Percentiles rank a stretch among this genome's conserved stretches.
phyloP scores from a whole-genome alignment of 2,888 invertebrate genomes.

The Cactoblastis cactorum region DNA sequence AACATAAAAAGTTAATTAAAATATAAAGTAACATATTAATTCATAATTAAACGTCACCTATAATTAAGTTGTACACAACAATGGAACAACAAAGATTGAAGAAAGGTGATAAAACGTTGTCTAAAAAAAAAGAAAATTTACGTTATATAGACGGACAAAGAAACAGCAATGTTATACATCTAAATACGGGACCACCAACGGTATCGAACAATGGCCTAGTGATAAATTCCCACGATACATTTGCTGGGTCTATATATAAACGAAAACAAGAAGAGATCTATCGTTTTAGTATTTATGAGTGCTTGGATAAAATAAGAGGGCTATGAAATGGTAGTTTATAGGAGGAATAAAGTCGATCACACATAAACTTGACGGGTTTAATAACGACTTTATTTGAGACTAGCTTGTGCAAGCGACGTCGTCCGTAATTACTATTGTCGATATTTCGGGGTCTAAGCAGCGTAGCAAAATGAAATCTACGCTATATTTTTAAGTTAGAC shows the following conservation, averaged over 20 bases:
- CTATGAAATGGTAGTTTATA: not conserved
- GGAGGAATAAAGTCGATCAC: too few relatives aligned
- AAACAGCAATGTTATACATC: not conserved
- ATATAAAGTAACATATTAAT: not conserved
- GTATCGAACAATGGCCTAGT: not conserved
- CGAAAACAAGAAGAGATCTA: not conserved
- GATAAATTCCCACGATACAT: not conserved
- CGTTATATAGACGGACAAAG: not conserved
- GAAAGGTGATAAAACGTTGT: not conserved
- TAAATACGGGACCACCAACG: slow-evolving; percentile 7
- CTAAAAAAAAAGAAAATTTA: not conserved
- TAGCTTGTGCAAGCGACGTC: too few relatives aligned
- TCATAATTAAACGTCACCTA: not conserved
- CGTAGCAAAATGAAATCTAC: too few relatives aligned
- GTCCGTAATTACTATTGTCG: too few relatives aligned
- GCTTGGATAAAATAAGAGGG: not conserved
- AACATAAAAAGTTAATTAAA: not conserved
- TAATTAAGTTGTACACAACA: slow-evolving; percentile 4
- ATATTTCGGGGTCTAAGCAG: too few relatives aligned
- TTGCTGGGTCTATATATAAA: not conserved
- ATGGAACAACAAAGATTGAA: not conserved
- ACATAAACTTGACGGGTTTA: too few relatives aligned
- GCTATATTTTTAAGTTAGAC: too few relatives aligned
- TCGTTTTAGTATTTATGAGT: not conserved
- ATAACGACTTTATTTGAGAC: too few relatives aligned